A percentile compares a stretch with the other conserved stretches of the same genome.
Conservation (phyloP, 2,797 vertebrate genomes). For the Ispidina lecontei region DNA sequence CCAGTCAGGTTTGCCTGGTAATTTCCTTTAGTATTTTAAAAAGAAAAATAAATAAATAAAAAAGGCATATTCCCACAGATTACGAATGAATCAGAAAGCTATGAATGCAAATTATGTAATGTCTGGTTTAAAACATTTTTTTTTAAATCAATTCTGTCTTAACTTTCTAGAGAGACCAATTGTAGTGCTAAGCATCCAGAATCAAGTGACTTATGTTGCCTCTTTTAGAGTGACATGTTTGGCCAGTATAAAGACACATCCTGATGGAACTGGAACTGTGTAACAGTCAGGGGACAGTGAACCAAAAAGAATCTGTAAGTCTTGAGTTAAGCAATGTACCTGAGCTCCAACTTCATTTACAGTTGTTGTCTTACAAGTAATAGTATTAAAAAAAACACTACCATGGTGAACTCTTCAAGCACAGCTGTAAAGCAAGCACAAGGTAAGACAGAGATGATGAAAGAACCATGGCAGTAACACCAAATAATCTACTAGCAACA, state of each 20-base stretch:
- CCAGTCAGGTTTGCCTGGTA: background rate
- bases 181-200: background rate
- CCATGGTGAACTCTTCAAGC: background rate
- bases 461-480: background rate
- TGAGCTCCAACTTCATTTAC: background rate
- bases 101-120: background rate
- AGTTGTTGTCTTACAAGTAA: background rate
- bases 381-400: background rate
- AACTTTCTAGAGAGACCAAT: background rate
- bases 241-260: background rate
- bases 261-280: background rate
- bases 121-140: background rate
- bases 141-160: background rate
- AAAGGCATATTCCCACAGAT: background rate
- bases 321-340: background rate
- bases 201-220: fast-evolving
- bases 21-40: background rate
- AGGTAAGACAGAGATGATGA: background rate
- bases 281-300: background rate
- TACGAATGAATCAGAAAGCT: background rate
- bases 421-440: background rate
- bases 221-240: background rate
- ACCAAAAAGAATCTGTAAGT: background rate
- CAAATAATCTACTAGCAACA: background rate
- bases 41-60: background rate